Base-by-base conservation (phyloP, 1,140 invertebrate species). In the Psilanteris sp. region DNA sequence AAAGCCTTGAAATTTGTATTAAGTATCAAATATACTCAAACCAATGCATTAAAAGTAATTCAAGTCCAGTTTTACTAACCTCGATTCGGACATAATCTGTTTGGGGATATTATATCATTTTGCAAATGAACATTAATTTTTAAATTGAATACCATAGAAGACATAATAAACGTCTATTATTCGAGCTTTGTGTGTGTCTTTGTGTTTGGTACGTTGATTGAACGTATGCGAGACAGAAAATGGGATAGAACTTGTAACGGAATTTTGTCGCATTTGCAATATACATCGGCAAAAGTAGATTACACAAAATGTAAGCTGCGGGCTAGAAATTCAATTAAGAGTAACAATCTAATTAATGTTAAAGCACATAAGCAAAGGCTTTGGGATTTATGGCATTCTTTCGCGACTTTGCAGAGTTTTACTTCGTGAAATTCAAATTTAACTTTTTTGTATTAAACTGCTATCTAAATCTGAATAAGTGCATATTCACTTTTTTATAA, bases 211-310 rank as follows among this genome's bases (percentile, higher is more conserved):
- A n/a, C 26, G 4, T 55, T 41, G 26, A 46, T 31, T 18, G 36
- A 26, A 61, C 41, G 18, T 46, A 46, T 46, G 22, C 46, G 36
- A 46, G 55, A 61, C 55, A 46, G 55, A 61, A 61, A 61, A 61
- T 61, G 20, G 46, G 55, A 61, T 61, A 61, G 55, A 46, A 24
- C 29, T 36, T 3, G 9, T 61, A 61, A 61, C 39, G 41, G 39
- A 61, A 27, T 59, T 50, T 46, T 11, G 32, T 22, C 6, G 31
- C 16, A 36, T 46, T 59, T 44, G 20, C n/a, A n/a, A 7, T 37
- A 37, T 48, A 24, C 39, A 48, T 34, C 24, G 41, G 37, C 13
- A 61, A 44, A 59, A 59, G 54, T 59, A 39, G 39, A 59, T 46
- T 44, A 59, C 9, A n/a, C 15, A 29, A 59, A 36, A 36, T 3